Evolutionary conservation across 2,888 invertebrate species (phyloP).

Genomic region (Salticus scenicus): DNA sequence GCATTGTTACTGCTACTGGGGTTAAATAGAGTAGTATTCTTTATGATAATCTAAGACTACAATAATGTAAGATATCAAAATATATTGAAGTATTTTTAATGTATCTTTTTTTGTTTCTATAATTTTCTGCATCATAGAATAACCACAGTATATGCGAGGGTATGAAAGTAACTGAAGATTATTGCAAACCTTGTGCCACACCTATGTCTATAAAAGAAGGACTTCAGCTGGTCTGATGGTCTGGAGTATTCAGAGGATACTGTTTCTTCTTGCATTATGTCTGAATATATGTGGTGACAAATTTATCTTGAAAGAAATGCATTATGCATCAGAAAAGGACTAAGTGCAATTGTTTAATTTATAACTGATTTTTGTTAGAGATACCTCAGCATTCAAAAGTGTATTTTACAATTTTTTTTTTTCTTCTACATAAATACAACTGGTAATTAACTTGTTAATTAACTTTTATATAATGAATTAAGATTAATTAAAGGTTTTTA

Average conservation of each 20-base stretch:
- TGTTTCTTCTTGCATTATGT: background rate
- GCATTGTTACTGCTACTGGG: too few relatives aligned
- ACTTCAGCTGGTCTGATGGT: conserved; percentile 45
- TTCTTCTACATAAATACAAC: background rate
- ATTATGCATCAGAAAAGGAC: background rate
- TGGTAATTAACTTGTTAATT: too few relatives aligned
- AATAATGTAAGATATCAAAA: too few relatives aligned
- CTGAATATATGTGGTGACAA: background rate
- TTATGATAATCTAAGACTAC: too few relatives aligned
- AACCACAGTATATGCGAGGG: conserved; percentile 46
- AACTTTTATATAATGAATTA: too few relatives aligned
- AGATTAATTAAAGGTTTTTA: too few relatives aligned
- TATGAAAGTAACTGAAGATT: conserved; percentile 44
- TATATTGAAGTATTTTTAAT: too few relatives aligned
- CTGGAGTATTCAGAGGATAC: background rate
- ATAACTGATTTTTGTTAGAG: background rate
- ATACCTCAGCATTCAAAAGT: background rate
- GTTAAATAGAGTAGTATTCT: too few relatives aligned
- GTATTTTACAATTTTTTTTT: background rate
- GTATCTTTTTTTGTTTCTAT: too few relatives aligned
- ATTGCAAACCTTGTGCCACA: conserved; percentile 54
- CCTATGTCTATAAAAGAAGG: conserved; percentile 47
- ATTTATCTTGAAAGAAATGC: background rate
- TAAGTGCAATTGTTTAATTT: conserved; percentile 11
- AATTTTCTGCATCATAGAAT: too few relatives aligned